A percentile compares a stretch with the other conserved stretches of the same genome.
Evolutionary conservation across 2,888 invertebrate genomes (phyloP).

Genomic region (Yponomeuta sedellus): DNA sequence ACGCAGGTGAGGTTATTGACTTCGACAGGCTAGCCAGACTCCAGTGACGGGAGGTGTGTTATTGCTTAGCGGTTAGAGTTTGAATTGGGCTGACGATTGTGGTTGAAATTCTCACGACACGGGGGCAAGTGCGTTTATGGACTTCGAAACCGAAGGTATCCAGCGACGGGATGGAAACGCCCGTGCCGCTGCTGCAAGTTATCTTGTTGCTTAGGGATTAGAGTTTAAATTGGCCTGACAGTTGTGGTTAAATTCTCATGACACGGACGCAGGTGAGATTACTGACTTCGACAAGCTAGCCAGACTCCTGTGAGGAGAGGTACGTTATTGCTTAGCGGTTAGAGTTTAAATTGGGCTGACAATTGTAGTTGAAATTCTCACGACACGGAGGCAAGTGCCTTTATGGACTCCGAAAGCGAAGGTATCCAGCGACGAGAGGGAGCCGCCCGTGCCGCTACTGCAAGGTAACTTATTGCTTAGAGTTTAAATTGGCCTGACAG

Average conservation of each 20-base stretch:
- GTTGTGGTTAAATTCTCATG: background rate
- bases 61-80: background rate
- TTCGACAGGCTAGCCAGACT: slow-evolving; percentile 84
- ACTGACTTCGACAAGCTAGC: too few relatives aligned
- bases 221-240: too few relatives aligned
- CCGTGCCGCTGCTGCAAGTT: background rate
- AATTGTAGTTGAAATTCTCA: too few relatives aligned
- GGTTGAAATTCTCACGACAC: slow-evolving; percentile 64
- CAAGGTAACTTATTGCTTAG: slow-evolving; percentile 39
- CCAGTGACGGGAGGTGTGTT: too few relatives aligned
- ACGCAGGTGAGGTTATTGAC: slow-evolving; percentile 48
- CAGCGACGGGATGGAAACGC: background rate
- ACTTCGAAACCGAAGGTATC: background rate
- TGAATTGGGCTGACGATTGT: too few relatives aligned
- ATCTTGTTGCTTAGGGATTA: too few relatives aligned
- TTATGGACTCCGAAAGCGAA: too few relatives aligned
- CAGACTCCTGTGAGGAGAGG: too few relatives aligned
- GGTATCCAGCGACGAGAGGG: too few relatives aligned
- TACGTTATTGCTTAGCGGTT: slow-evolving; percentile 25
- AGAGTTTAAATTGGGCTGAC: background rate
- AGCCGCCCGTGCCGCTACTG: slow-evolving; percentile 59
- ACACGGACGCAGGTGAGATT: too few relatives aligned
- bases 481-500: too few relatives aligned
- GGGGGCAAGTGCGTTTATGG: slow-evolving; percentile 85
- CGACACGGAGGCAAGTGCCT: too few relatives aligned